Evolutionary conservation across 1,140 invertebrate genomes (phyloP), one percentile per base, ranked within the genome.

Genomic region (Rhopalosiphum maidis): DNA sequence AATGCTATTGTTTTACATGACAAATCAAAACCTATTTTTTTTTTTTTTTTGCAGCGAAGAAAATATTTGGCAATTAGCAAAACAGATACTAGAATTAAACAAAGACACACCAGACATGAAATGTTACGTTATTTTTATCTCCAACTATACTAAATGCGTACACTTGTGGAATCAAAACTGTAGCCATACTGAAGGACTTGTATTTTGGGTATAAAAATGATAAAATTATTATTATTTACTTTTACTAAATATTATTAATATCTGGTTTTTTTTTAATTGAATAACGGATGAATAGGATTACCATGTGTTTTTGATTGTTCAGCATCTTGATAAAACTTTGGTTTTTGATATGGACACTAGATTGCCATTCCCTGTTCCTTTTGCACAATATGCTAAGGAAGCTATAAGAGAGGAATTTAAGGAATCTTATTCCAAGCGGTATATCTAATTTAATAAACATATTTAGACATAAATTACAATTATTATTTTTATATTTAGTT

Each of bases 51-150:
- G 37, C 22, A 94, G 93, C 30, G 93, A 94, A 89, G 93, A 94
- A 91, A 94, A 94, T 85, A 60, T 93, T 48, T 94, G 93, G 93
- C 93, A 94, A 68, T 37, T 94, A 48, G 46, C 90, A 9, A 94
- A 94, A 89, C 9, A 51, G 9, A 88, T 94, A 48, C 55, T 93
- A 11, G 55, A 88, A 15, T 8, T n/a, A n/a, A 91, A 94, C 43
- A 91, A 87, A 51, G 43, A 18, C n/a, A 54, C 11, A 15, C 22
- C 77, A 25, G 43, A 93, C 15, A 35, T 83, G 22, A 93, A 93
- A 91, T 94, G 93, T 82, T 93, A 94, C 41, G 82, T 87, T 30
- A 83, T 88, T 15, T 92, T 93, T 54, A 22, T 94, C 22, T 94
- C 90, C 0, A 94, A 94, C 82, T 41, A n/a, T 22, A 89, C 68